Base-by-base conservation (phyloP, 2,797 vertebrate genomes). In the Spondyliosoma cantharus region DNA sequence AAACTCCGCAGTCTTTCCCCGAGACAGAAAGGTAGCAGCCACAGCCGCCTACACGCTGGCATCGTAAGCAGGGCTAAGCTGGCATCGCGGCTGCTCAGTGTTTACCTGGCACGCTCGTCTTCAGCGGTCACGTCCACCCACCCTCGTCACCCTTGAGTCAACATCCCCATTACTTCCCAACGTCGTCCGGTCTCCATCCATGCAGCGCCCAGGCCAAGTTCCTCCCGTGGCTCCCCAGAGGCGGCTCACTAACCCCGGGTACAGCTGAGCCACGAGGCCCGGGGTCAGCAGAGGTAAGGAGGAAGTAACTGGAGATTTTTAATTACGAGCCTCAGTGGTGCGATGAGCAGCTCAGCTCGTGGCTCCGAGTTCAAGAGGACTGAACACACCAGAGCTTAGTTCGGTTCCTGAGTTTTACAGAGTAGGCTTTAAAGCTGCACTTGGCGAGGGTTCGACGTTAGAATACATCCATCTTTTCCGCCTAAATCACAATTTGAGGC, bases 281-380 rank as follows among this genome's bases (percentile, higher is more conserved):
- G 13, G 76, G 90, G 90, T 92, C 90, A 93, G 77, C 25, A 60
- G 85, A 90, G 89, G 87, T 91, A 91, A 89, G 76, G 64, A 85
- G 81, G 87, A 91, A 82, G 92, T 91, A 93, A 93, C 85, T 83
- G 74, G 86, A 92, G 85, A 91, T 90, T 93, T 93, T 93, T 93
- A 89, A 93, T 93, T 93, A 91, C 66, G 84, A 90, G 91, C 90
- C 91, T 90, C 89, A 91, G 89, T 87, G 92, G 88, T 88, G 90
- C 84, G 82, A 91, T 90, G 83, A 89, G 88, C 77, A 86, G 75
- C 79, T 85, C 74, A 32, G 58, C 86, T 87, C 76, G 22, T 76
- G 76, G 85, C 79, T 88, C 54, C 5, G 3, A 83, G 82, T 86
- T 84, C 74, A 89, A 83, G 80, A 85, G 56, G 71, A 74, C 69